Percentiles rank a stretch among this genome's conserved stretches.
Conservation (phyloP, 2,797 vertebrate genomes). For the Limosa lapponica region DNA sequence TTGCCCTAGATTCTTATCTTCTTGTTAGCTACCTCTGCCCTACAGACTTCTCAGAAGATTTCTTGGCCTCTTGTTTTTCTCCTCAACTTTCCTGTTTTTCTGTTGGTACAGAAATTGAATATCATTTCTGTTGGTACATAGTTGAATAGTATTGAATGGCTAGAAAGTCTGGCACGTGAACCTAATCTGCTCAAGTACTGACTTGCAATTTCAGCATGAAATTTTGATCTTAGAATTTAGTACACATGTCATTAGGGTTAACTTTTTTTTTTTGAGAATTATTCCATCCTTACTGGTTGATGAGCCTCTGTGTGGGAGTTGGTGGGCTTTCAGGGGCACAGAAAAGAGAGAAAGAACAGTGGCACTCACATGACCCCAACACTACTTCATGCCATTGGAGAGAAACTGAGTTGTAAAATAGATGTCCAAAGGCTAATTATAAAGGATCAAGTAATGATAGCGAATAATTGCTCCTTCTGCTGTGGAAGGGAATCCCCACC, state of each 20-base stretch:
- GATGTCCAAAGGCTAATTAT: not conserved
- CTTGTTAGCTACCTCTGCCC: not conserved
- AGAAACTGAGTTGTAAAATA: not conserved
- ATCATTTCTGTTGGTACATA: not conserved
- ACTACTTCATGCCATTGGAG: not conserved
- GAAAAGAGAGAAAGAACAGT: not conserved
- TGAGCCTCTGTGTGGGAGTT: not conserved
- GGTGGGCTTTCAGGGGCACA: not conserved
- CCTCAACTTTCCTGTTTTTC: not conserved
- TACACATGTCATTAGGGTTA: not conserved
- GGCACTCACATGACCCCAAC: not conserved
- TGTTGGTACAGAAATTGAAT: not conserved
- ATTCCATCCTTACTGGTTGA: not conserved
- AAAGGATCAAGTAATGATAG: not conserved
- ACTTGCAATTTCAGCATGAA: not conserved
- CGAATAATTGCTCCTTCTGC: not conserved
- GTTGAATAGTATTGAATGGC: not conserved
- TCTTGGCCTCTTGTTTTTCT: not conserved
- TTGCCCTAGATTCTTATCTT: constrained; percentile 41
- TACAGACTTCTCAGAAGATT: not conserved
- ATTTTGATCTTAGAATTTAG: not conserved
- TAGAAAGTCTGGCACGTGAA: not conserved
- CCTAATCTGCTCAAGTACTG: not conserved
- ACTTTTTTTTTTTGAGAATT: not conserved
- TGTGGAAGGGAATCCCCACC: constrained; percentile 26